These are phyloP conservation scores for Plecotus auritus DNA, from an alignment of 2,113 vertebrate species.

Conservation along the genomic window DNA sequence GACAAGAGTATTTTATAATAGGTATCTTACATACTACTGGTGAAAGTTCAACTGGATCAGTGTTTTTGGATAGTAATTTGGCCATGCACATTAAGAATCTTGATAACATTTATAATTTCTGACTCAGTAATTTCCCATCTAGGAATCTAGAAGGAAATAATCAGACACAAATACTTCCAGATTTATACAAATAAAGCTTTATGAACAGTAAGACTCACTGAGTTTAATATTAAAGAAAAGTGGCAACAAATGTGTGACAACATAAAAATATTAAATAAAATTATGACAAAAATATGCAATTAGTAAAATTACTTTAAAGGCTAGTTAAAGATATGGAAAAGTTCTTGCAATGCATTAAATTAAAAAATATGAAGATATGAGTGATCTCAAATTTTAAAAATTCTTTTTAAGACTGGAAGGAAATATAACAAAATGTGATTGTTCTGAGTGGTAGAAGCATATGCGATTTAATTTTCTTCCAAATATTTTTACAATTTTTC, in stretches of 20 bases:
- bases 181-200: background rate
- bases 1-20: background rate
- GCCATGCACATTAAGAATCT: constrained; percentile 9
- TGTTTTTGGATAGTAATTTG: background rate
- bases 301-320: background rate
- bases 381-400: background rate
- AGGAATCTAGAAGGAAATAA: background rate
- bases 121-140: background rate
- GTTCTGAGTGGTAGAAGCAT: background rate
- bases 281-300: background rate
- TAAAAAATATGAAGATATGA: background rate
- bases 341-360: background rate
- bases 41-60: background rate
- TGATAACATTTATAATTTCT: background rate
- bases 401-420: background rate
- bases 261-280: background rate
- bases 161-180: background rate
- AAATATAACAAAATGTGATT: background rate
- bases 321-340: background rate
- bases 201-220: background rate
- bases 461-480: background rate
- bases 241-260: background rate
- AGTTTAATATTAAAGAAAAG: constrained; percentile 6
- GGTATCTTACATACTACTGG: background rate
- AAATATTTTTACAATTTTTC: background rate